These are phyloP conservation scores for Chrysemys picta DNA, from an alignment of 2,113 vertebrate genomes.

Conservation along the genomic window DNA sequence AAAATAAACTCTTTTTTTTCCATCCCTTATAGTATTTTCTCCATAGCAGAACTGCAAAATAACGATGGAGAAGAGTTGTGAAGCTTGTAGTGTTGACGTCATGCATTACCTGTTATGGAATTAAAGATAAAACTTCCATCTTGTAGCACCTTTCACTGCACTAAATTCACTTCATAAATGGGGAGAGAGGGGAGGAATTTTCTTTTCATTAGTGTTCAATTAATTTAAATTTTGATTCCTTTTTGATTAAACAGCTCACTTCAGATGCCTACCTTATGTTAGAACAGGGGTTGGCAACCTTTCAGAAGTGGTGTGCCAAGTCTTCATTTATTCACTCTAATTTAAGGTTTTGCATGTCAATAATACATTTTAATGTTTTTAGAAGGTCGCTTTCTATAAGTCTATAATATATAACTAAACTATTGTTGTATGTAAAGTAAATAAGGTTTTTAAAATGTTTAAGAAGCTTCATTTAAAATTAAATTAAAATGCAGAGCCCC, in stretches of 20 bases:
- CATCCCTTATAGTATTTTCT: not conserved
- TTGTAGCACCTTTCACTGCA: not conserved
- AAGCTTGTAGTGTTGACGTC: not conserved
- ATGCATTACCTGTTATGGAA: not conserved
- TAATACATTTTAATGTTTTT: no score
- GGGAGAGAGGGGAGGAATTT: not conserved
- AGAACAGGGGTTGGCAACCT: no score
- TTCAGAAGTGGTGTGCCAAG: no score
- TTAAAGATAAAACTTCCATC: not conserved
- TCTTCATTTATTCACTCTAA: no score
- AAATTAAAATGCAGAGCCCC: no score
- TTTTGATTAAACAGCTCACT: not conserved
- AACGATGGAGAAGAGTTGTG: not conserved
- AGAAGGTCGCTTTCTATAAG: no score
- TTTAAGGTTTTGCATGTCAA: no score
- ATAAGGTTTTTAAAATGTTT: no score
- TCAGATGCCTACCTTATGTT: not conserved
- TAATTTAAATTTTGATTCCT: not conserved
- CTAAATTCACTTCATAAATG: not conserved
- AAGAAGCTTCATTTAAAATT: no score
- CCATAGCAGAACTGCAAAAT: not conserved
- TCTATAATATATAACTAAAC: no score
- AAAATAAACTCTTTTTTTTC: not conserved
- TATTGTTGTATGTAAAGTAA: no score
- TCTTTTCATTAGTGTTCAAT: not conserved